Base-by-base conservation (phyloP, 2,113 vertebrate species). In the Eonycteris spelaea region DNA sequence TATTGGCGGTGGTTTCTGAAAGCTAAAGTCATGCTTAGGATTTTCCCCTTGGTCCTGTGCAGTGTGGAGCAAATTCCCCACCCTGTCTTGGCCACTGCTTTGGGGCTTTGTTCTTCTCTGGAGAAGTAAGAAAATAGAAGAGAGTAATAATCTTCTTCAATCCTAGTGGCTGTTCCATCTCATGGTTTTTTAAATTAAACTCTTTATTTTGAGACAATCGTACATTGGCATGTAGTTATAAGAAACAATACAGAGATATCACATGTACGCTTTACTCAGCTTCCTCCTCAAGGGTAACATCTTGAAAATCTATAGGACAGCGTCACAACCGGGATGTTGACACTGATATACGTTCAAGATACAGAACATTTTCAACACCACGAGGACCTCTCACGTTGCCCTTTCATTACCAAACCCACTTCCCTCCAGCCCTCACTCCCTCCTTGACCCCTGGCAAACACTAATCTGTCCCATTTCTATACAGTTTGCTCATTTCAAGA, bases 181-280 rank as follows among this genome's bases (percentile, higher is more conserved):
- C 51, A 40, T 82, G 35, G 57, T 35, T 51, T 88, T 30, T 73
- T 6, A 3, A 51, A 70, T 91, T 63, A 78, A 74, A 63, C 21
- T 57, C 79, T 51, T 61, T n/a, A 74, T 78, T 86, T 91, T 79
- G 38, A 91, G 48, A 88, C 48, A 59, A 21, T 45, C 43, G 21
- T 65, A 35, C 1, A 4, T 65, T 91, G 79, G 28, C 30, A 45
- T 88, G 57, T 38, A 85, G 15, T 21, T 71, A 1, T 74, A 61
- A 83, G 35, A 93, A 95, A 57, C 35, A 63, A 26, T 38, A 63
- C 24, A 61, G 38, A 84, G 48, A 67, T 9, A 75, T 33, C 13
- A 10, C 16, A 14, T 40, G 2, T 71, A 26, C 48, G 45, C 33
- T 82, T 86, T 35, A 40, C 12, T 70, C 83, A 21, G 2, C 45